A percentile compares a stretch with the other conserved stretches of the same genome.
phyloP scores from a whole-genome alignment of 2,797 vertebrate genomes.

The Synaphobranchus kaupii region DNA sequence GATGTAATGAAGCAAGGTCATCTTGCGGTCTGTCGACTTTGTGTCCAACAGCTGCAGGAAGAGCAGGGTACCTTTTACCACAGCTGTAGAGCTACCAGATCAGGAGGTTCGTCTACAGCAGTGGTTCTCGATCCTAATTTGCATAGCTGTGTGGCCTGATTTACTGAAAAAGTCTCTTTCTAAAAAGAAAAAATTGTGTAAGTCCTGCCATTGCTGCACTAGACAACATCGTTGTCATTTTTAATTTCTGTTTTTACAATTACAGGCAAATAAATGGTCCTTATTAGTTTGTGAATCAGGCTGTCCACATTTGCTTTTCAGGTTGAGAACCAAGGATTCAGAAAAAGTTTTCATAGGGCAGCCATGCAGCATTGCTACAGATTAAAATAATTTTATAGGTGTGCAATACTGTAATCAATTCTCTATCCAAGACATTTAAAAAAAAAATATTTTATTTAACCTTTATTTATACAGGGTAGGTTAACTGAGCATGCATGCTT shows the following conservation, averaged over 20 bases:
- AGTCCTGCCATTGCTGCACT: background rate
- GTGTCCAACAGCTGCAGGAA: constrained; percentile 88
- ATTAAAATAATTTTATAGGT: background rate
- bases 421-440: background rate
- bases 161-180: background rate
- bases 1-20: constrained; percentile 95
- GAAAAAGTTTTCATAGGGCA: background rate
- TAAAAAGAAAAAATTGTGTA: too few species aligned
- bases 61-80: constrained; percentile 15
- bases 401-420: background rate
- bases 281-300: background rate
- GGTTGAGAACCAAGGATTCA: too few species aligned
- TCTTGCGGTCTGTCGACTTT: constrained; percentile 94
- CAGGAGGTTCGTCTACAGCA: background rate
- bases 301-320: too few species aligned
- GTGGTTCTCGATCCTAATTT: background rate
- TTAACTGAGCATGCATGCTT: too few species aligned
- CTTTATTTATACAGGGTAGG: too few species aligned
- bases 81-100: background rate
- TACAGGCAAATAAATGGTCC: background rate
- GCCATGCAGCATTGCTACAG: background rate
- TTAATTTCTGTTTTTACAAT: background rate
- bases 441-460: too few species aligned
- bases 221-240: background rate
- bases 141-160: background rate